Evolutionary conservation across 2,888 invertebrate species (phyloP), one percentile per base, ranked within the genome.

Genomic region (Diachrysia chrysitis): DNA sequence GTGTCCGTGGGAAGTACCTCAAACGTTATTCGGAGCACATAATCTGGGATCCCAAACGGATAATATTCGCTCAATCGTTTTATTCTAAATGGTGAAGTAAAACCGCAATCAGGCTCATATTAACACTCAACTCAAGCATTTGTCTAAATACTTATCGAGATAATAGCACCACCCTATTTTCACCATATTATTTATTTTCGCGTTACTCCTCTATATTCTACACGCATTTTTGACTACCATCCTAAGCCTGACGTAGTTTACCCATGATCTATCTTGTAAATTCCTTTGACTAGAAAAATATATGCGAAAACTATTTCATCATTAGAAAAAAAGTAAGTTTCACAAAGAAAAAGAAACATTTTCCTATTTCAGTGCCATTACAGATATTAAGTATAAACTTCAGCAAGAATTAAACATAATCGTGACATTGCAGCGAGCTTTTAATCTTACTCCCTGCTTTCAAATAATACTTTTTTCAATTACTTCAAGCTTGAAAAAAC

Each of bases 61-160:
- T 71, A 69, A 78, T 81, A 68, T 79, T 76, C 66, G 63, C 69
- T 66, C 69, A 78, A 78, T 78, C 65, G 78, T 65, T 78, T 76
- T 69, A 69, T 73, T 69, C 66, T 58, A 68, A 78, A 70, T 69
- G 66, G 75, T 65, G 66, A 71, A 73, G 75, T 75, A 70, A 76
- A 78, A 76, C 64, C 63, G 69, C 70, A 75, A 78, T 73, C 66
- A 75, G 64, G 66, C 58, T 70, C 75, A 64, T 76, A 69, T 67
- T 70, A 77, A 72, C 69, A 53, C 69, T 77, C 46, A 58, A 62
- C 64, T 73, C 64, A 60, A 73, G 63, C 73, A 69, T 75, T 75
- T 75, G 78, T 75, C 78, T 75, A 77, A 77, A 77, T 73, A 75
- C 74, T 77, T 69, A 53, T 58, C 16, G 51, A 55, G 53, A 58